Evolutionary conservation across 2,113 vertebrate species (phyloP), one percentile per base, ranked within the genome.

Genomic region (Crotalus helleri): DNA sequence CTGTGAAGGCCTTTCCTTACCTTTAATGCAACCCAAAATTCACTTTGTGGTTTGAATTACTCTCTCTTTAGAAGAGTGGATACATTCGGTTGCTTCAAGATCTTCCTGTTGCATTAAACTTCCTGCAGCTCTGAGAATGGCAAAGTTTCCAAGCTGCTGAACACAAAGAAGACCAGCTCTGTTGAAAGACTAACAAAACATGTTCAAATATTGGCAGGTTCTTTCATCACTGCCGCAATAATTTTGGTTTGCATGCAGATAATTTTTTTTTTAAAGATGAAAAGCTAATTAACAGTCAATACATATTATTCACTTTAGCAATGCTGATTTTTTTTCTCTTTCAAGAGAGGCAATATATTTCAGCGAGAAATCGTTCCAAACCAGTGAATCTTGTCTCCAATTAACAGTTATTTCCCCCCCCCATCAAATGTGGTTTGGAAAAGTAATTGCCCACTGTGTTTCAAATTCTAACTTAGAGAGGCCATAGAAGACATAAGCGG

Each of bases 1-100:
- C 87, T 90, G 74, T 46, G 87, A 94, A 90, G 55, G 91, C 1
- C 0, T 64, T 64, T 8, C 89, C 93, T 88, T 24, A 94, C 91
- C 64, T 87, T 44, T 11, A 54, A 95, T 24, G 19, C 23, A 59
- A 94, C 58, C 85, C 7, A 26, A 9, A 87, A 17, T 0, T 0
- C 87, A 93, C 93, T 93, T 54, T 6, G 94, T 85, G 61, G 93
- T 95, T 94, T 95, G 61, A 95, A 89, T 64, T 64, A 64, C 11
- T n/a, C 91, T 58, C 10, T 44, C 9, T 89, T 89, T 69, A n/a
- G 29, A 69, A 69, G 29, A 2, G 64, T n/a, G 29, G 29, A 69
- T 69, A n/a, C 0, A 13, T n/a, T 2, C 29, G 29, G 12, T 69
- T 69, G 12, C 12, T 13, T 69, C 64, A 33, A 33, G 64, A 33